A percentile compares a stretch with the other conserved stretches of the same genome.
Evolutionary conservation across 2,113 vertebrate genomes (phyloP).

Genomic region (Otocyon megalotis): DNA sequence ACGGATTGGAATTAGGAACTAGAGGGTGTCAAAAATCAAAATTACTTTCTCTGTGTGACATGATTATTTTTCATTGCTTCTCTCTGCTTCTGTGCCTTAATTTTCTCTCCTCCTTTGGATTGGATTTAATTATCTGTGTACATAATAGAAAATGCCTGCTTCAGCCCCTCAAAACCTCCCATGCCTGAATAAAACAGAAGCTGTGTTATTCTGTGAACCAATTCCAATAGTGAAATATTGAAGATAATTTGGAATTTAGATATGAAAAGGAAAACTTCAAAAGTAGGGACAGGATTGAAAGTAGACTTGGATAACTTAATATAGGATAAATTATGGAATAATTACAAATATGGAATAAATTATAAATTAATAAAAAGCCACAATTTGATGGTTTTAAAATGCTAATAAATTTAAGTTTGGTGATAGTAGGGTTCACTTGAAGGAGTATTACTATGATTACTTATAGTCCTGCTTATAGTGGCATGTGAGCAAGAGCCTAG

Average conservation of each 20-base stretch:
- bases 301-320: neutral
- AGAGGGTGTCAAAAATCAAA: neutral
- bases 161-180: neutral
- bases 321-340: conserved; percentile 10
- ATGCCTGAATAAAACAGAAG: neutral
- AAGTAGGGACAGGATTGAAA: conserved; percentile 50
- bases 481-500: neutral
- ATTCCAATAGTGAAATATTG: neutral
- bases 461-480: neutral
- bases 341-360: conserved; percentile 41
- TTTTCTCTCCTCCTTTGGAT: neutral
- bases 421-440: neutral
- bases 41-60: neutral
- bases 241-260: conserved; percentile 57
- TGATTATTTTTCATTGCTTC: neutral
- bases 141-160: neutral
- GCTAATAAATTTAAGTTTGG: conserved; percentile 66
- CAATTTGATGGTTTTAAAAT: conserved; percentile 54
- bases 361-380: conserved; percentile 33
- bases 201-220: neutral
- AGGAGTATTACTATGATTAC: neutral
- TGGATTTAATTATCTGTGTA: neutral
- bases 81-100: neutral
- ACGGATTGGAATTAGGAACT: neutral
- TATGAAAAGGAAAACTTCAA: neutral